Conservation (phyloP, 2,113 vertebrate species). For the Conger conger region DNA sequence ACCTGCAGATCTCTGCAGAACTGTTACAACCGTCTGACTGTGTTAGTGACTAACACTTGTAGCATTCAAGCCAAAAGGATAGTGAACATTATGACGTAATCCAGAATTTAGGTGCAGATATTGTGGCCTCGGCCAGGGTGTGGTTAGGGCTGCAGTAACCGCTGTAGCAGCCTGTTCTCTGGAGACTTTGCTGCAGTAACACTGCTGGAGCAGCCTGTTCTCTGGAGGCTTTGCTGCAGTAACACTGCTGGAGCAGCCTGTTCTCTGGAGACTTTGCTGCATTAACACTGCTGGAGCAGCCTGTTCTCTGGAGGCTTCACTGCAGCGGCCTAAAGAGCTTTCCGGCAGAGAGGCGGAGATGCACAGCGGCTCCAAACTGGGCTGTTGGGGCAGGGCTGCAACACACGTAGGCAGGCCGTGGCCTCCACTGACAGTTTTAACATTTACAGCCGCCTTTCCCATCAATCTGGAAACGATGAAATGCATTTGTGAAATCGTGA, state of each 20-base stretch:
- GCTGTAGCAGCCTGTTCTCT: too few species aligned
- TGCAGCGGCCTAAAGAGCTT: too few species aligned
- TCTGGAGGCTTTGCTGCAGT: too few species aligned
- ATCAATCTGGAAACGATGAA: neutral
- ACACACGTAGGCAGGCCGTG: neutral
- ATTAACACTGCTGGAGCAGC: neutral
- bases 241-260: too few species aligned
- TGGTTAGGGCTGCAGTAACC: neutral
- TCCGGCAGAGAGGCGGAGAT: neutral
- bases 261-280: too few species aligned
- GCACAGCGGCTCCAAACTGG: neutral
- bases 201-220: too few species aligned
- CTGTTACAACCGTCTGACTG: too few species aligned
- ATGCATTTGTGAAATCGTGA: neutral
- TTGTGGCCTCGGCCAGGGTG: neutral
- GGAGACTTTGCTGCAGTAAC: too few species aligned
- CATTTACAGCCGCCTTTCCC: neutral
- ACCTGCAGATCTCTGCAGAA: too few species aligned
- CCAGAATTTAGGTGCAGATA: slow-evolving; percentile 6
- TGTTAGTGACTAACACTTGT: too few species aligned
- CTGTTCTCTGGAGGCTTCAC: neutral
- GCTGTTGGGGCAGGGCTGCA: neutral
- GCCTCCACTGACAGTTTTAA: neutral
- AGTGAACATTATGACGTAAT: too few species aligned
- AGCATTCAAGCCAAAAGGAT: too few species aligned